phyloP scores from a whole-genome alignment of 2,113 vertebrate genomes.

The Periophthalmus modestus region DNA sequence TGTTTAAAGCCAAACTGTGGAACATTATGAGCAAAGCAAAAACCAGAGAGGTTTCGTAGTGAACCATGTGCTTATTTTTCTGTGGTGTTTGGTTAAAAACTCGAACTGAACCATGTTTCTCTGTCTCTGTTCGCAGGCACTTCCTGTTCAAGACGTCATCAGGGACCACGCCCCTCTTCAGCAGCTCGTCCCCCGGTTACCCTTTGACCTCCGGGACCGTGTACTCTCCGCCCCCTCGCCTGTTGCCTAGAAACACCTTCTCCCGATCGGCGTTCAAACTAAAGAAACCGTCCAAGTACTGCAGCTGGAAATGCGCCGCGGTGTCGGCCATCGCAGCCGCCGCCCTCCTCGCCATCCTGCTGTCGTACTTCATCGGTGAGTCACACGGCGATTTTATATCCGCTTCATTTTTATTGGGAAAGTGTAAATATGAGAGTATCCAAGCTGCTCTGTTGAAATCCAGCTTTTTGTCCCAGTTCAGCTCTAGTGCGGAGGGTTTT shows the following conservation, averaged over 20 bases:
- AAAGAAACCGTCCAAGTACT: constrained; percentile 98
- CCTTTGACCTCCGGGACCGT: constrained; percentile 97
- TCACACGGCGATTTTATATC: constrained; percentile 7
- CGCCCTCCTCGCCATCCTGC: constrained; percentile 89
- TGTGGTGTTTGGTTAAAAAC: too few species aligned
- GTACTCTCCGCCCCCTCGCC: constrained; percentile 95
- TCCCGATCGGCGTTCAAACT: constrained; percentile 98
- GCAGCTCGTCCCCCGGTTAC: constrained; percentile 96
- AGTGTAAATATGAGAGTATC: too few species aligned
- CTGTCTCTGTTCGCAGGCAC: constrained; percentile 77
- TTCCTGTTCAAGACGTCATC: constrained; percentile 99
- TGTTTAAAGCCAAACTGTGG: too few species aligned
- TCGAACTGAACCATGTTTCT: not conserved
- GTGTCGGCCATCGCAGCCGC: constrained; percentile 93
- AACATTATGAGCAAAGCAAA: too few species aligned
- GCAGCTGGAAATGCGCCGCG: constrained; percentile 99
- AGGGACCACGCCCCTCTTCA: constrained; percentile 97
- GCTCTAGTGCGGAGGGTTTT: too few species aligned
- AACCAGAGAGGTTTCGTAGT: too few species aligned
- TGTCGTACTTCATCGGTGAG: constrained; percentile 98
- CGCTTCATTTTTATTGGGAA: not conserved
- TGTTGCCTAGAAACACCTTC: constrained; percentile 96
- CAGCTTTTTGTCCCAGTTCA: too few species aligned
- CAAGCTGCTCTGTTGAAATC: too few species aligned
- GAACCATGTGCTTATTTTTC: too few species aligned